Conservation (phyloP, 2,888 invertebrate genomes). For the Metellina segmentata region DNA sequence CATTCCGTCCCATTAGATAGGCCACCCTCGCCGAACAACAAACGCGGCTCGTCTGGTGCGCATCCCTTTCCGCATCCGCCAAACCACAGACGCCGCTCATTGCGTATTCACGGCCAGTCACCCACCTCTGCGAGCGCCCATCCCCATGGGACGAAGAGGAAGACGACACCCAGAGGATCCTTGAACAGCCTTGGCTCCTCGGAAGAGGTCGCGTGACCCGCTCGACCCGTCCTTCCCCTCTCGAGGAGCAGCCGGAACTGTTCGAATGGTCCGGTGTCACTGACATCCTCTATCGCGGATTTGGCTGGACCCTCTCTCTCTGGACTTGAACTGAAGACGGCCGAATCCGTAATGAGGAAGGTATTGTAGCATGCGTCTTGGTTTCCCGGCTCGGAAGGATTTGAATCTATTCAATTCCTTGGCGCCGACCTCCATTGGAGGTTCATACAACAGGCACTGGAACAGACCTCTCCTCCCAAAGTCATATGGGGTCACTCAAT, state of each 20-base stretch:
- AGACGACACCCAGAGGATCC: conserved; percentile 44
- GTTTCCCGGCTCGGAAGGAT: no score
- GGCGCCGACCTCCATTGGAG: no score
- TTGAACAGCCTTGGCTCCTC: conserved; percentile 63
- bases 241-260: conserved; percentile 45
- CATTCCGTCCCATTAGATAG: no score
- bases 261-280: conserved; percentile 33
- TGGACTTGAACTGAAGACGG: no score
- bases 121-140: conserved; percentile 26
- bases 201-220: conserved; percentile 29
- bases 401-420: no score
- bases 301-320: no score
- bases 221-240: conserved; percentile 53
- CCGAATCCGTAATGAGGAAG: no score
- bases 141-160: conserved; percentile 17
- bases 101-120: conserved; percentile 28
- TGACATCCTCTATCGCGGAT: neutral
- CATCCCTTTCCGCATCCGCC: conserved; percentile 44
- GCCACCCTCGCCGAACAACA: neutral
- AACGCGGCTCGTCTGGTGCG: conserved; percentile 5
- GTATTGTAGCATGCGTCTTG: no score
- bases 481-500: no score
- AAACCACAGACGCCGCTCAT: conserved; percentile 19
- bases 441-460: no score
- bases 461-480: no score